These are phyloP conservation scores for Norana najaformis DNA, from an alignment of 2,888 invertebrate species.

Conservation along the genomic window DNA sequence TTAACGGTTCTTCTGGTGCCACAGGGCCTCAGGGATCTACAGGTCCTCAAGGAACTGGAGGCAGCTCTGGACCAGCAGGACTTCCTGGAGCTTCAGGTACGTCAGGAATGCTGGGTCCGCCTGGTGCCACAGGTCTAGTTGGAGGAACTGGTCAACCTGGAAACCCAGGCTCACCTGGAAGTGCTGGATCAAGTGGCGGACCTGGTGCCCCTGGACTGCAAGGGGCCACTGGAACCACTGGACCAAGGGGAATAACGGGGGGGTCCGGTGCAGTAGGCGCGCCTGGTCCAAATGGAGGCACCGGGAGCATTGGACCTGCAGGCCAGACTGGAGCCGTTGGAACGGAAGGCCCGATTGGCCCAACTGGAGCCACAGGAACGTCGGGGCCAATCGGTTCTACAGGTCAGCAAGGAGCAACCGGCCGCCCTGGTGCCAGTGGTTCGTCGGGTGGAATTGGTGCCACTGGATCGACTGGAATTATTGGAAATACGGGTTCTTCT, in stretches of 20 bases:
- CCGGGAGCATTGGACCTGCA: slow-evolving; percentile 35
- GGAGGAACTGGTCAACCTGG: slow-evolving; percentile 38
- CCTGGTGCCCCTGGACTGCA: slow-evolving; percentile 3
- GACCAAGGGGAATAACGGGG: slow-evolving; percentile 42
- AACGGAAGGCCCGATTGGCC: slow-evolving; percentile 21
- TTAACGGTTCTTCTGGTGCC: slow-evolving; percentile 44
- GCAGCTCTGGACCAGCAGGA: slow-evolving; percentile 36
- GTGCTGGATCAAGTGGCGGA: slow-evolving; percentile 33
- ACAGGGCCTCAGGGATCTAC: slow-evolving; percentile 34
- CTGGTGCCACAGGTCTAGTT: slow-evolving; percentile 28
- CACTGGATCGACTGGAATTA: slow-evolving; percentile 34
- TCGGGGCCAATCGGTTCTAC: slow-evolving; percentile 31
- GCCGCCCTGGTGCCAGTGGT: slow-evolving; percentile 35
- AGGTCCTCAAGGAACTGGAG: slow-evolving; percentile 35
- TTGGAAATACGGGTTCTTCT: slow-evolving; percentile 20
- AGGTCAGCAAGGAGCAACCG: slow-evolving; percentile 40
- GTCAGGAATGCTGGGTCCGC: slow-evolving; percentile 27
- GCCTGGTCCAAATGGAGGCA: slow-evolving; percentile 34
- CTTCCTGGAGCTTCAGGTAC: slow-evolving; percentile 33
- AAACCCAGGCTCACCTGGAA: slow-evolving; percentile 25
- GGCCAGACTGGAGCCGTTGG: slow-evolving; percentile 31
- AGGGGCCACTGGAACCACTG: slow-evolving; percentile 30
- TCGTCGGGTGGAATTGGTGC: slow-evolving; percentile 15
- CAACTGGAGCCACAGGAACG: slow-evolving; percentile 32
- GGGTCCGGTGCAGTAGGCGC: slow-evolving; percentile 30